Conservation (phyloP, 2,113 vertebrate species). For the Dicrurus megarhynchus region DNA sequence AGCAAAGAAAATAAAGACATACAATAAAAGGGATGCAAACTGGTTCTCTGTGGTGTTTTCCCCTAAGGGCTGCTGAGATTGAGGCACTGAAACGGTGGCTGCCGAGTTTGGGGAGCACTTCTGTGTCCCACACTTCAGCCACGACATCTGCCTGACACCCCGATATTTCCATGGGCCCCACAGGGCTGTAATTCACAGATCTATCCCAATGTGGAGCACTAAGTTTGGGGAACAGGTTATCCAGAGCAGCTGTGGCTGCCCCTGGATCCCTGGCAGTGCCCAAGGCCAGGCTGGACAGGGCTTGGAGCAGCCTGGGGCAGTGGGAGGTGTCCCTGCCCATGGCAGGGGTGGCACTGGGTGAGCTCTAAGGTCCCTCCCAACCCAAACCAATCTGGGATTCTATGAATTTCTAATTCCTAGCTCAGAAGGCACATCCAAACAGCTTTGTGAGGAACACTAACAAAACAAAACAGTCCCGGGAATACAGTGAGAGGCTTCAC, state of each 20-base stretch:
- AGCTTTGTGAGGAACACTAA: too few species aligned
- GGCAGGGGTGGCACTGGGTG: too few species aligned
- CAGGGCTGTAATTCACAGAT: neutral
- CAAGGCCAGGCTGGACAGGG: fast-evolving
- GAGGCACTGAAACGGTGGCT: fast-evolving
- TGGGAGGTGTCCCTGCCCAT: neutral
- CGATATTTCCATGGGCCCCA: fast-evolving
- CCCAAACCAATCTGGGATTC: neutral
- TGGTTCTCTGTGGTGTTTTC: neutral
- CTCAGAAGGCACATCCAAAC: neutral
- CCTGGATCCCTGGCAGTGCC: neutral
- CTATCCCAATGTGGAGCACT: neutral
- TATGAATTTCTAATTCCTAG: neutral
- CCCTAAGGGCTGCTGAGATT: neutral
- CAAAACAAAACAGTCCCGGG: too few species aligned
- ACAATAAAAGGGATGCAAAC: neutral
- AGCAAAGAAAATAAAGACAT: neutral
- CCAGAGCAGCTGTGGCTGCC: neutral
- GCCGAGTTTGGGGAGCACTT: fast-evolving
- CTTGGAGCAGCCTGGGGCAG: neutral
- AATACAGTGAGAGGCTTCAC: too few species aligned
- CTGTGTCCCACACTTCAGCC: neutral
- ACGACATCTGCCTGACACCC: neutral
- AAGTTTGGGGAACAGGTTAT: neutral
- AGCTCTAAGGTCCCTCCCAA: neutral